Percentiles rank a stretch among this genome's conserved stretches.
These are phyloP conservation scores for Sparidentex hasta DNA, from an alignment of 2,797 vertebrate species.

Conservation along the genomic window DNA sequence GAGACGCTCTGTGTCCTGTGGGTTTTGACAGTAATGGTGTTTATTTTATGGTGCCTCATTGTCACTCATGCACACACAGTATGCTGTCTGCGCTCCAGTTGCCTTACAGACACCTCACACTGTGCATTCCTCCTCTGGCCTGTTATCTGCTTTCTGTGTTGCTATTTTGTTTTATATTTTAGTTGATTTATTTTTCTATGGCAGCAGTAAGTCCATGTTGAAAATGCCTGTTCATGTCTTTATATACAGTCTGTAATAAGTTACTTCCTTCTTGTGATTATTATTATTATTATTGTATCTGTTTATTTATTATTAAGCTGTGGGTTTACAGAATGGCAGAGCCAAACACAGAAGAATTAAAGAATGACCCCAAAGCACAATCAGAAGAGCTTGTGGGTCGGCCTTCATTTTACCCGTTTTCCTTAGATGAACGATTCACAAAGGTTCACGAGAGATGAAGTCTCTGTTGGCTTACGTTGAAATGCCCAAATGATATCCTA, in stretches of 20 bases:
- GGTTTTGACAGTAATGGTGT: constrained; percentile 28
- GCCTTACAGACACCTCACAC: constrained; percentile 72
- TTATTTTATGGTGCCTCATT: constrained; percentile 62
- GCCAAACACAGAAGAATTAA: constrained; percentile 73
- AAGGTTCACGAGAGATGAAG: neutral
- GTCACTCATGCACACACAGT: constrained; percentile 37
- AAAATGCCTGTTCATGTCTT: constrained; percentile 58
- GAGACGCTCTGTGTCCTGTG: constrained; percentile 1
- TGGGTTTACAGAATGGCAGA: constrained; percentile 74
- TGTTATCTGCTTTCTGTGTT: constrained; percentile 47
- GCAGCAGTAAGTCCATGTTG: constrained; percentile 51
- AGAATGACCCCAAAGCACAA: constrained; percentile 74
- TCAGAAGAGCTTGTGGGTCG: constrained; percentile 24
- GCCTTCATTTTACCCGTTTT: constrained; percentile 27
- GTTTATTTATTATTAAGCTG: constrained; percentile 81
- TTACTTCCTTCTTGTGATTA: constrained; percentile 57
- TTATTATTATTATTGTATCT: constrained; percentile 36
- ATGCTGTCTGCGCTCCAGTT: constrained; percentile 57
- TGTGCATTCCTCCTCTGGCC: constrained; percentile 46
- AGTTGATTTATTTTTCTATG: constrained; percentile 75
- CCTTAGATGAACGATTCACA: neutral
- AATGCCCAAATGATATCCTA: too few relatives aligned
- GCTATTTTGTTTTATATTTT: constrained; percentile 43
- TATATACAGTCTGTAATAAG: constrained; percentile 45
- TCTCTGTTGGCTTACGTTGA: too few relatives aligned